phyloP scores from a whole-genome alignment of 2,113 vertebrate genomes.

The Parus major region DNA sequence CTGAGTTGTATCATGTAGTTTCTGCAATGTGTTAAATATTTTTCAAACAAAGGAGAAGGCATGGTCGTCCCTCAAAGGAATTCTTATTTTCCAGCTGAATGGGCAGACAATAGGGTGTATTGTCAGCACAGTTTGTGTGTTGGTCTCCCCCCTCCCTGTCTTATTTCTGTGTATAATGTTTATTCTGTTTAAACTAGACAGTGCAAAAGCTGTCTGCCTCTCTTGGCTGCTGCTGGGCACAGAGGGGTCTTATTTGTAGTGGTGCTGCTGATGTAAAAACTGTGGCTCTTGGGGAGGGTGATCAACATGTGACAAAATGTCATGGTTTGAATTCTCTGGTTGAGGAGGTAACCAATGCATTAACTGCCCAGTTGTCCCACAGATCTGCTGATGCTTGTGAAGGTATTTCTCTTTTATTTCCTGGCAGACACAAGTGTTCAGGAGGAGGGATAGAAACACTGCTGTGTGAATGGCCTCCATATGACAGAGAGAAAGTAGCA shows the following conservation, averaged over 20 bases:
- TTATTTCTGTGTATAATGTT: background rate
- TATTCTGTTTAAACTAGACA: background rate
- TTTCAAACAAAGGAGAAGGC: background rate
- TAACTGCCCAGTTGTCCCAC: background rate
- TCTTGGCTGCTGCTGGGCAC: background rate
- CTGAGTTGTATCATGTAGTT: background rate
- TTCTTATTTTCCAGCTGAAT: constrained; percentile 2
- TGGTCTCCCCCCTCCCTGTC: background rate
- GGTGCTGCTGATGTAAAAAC: background rate
- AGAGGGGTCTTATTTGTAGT: background rate
- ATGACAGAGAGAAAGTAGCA: background rate
- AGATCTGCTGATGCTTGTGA: background rate
- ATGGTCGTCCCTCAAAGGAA: background rate
- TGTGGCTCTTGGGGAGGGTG: background rate
- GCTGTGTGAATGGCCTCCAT: background rate
- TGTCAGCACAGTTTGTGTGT: background rate
- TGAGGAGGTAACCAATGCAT: background rate
- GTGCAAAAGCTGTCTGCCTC: background rate
- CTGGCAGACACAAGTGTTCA: background rate
- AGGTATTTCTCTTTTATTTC: background rate
- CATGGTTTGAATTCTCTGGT: background rate
- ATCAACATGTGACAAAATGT: background rate
- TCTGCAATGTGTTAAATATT: background rate
- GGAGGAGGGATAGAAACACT: background rate
- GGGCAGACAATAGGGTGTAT: background rate